Evolutionary conservation across 2,797 vertebrate genomes (phyloP), one percentile per base, ranked within the genome.

Genomic region (Kryptopterus vitreolus): DNA sequence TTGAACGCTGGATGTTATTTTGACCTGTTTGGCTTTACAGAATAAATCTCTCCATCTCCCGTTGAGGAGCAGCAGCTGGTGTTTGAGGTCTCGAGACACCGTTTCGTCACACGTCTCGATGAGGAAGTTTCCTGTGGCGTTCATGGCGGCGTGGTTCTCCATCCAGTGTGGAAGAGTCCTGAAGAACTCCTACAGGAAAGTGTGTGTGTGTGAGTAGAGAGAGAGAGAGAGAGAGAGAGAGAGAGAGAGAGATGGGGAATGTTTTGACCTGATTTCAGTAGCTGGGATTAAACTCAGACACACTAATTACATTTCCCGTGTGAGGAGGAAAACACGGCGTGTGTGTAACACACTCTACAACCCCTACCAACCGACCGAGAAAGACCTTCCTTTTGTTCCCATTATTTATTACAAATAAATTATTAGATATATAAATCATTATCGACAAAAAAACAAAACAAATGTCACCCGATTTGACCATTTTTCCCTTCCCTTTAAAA

Each of bases 11-110:
- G 46, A 35, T n/a, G n/a, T n/a, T n/a, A n/a, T 58, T 58, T 58
- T 38, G 22, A 86, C 85, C 80, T 99, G 96, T 86, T 98, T 98
- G 88, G 98, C 97, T 92, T 97, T 96, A 91, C 97, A 93, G 65
- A 99, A 99, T 50, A 99, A 82, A 81, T 99, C 98, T 83, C 98
- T 95, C 98, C 98, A 99, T 66, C 98, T 92, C 69, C 98, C 98
- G 35, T 99, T 99, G 18, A 99, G 92, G 24, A 99, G 88, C 0
- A 99, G 91, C 69, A 99, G 92, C 80, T 99, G 98, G 87, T 99
- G 98, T 82, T 99, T 99, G 26, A 99, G 93, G 82, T 99, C 98
- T n/a, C 95, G 94, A 12, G 97, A 98, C 73, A 99, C 95, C 0
- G 93, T 92, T 20, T 99, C 97, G 59, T 99, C 96, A 16, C 97